A percentile compares a stretch with the other conserved stretches of the same genome.
Evolutionary conservation across 2,888 invertebrate species (phyloP).

Genomic region (Drosophila multiciliata): DNA sequence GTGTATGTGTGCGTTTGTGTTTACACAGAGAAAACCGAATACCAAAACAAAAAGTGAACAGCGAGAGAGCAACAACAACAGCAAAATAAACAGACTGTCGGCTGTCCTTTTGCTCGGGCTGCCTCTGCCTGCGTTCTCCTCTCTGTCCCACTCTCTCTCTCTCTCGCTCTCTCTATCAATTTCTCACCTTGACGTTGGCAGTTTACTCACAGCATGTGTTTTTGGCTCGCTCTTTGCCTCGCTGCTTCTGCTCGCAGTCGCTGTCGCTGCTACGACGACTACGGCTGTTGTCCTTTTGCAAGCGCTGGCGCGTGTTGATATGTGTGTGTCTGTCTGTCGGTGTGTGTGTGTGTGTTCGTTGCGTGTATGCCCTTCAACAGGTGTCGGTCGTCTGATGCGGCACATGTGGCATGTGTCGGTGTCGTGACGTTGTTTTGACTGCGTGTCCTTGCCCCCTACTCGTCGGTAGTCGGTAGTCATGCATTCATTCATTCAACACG

Average conservation of each 20-base stretch:
- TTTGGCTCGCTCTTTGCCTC: slow-evolving; percentile 38
- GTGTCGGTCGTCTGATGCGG: slow-evolving; percentile 62
- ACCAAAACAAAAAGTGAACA: slow-evolving; percentile 67
- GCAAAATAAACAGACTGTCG: slow-evolving; percentile 29
- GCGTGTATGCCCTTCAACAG: slow-evolving; percentile 71
- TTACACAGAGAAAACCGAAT: slow-evolving; percentile 52
- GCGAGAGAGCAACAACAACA: slow-evolving; percentile 36
- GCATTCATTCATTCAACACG: slow-evolving; percentile 46
- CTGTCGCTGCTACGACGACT: slow-evolving; percentile 36
- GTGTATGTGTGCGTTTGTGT: slow-evolving; percentile 24
- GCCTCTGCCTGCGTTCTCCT: slow-evolving; percentile 18
- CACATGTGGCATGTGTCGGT: slow-evolving; percentile 63
- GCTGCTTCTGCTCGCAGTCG: slow-evolving; percentile 40
- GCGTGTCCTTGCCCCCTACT: slow-evolving; percentile 53
- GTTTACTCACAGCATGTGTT: slow-evolving; percentile 64
- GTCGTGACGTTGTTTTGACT: slow-evolving; percentile 59
- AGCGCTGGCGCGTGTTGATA: slow-evolving; percentile 66
- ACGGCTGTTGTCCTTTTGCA: slow-evolving; percentile 72
- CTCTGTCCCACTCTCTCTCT: neutral
- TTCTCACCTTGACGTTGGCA: slow-evolving; percentile 51
- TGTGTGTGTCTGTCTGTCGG: slow-evolving; percentile 34
- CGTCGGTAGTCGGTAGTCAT: slow-evolving; percentile 44
- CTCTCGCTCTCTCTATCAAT: slow-evolving; percentile 14
- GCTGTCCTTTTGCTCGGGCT: slow-evolving; percentile 22
- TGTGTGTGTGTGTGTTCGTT: slow-evolving; percentile 32